Evolutionary conservation across 2,113 vertebrate species (phyloP).

Genomic region (Oostethus manadensis): DNA sequence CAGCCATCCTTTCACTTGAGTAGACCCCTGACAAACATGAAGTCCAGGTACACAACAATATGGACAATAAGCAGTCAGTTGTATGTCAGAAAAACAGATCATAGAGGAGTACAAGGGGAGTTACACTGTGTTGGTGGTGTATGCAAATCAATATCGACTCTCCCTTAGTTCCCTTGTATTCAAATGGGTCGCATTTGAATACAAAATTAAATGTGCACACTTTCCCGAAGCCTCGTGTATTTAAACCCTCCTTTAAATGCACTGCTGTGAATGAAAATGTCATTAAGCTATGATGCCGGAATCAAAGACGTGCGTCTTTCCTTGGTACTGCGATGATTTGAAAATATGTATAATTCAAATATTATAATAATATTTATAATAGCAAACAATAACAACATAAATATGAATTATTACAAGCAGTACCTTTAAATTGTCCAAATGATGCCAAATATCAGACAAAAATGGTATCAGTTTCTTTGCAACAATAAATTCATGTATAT

Average conservation of each 20-base stretch:
- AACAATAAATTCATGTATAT: no score
- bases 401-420: no score
- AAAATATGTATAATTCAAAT: no score
- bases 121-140: slow-evolving; percentile 6
- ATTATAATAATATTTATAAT: no score
- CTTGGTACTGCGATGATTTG: no score
- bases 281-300: no score
- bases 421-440: no score
- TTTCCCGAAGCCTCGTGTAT: neutral
- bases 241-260: neutral
- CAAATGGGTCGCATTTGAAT: slow-evolving; percentile 22
- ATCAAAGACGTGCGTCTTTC: no score
- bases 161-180: neutral
- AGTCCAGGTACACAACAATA: neutral
- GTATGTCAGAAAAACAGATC: neutral
- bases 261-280: neutral
- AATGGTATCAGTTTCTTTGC: no score
- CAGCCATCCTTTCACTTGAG: slow-evolving; percentile 68
- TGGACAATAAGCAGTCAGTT: neutral
- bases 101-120: neutral
- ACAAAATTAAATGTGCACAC: neutral
- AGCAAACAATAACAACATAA: no score
- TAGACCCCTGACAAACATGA: slow-evolving; percentile 44
- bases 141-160: slow-evolving; percentile 36
- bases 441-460: no score